Conservation (phyloP, 2,113 vertebrate genomes). For the Jaculus jaculus region DNA sequence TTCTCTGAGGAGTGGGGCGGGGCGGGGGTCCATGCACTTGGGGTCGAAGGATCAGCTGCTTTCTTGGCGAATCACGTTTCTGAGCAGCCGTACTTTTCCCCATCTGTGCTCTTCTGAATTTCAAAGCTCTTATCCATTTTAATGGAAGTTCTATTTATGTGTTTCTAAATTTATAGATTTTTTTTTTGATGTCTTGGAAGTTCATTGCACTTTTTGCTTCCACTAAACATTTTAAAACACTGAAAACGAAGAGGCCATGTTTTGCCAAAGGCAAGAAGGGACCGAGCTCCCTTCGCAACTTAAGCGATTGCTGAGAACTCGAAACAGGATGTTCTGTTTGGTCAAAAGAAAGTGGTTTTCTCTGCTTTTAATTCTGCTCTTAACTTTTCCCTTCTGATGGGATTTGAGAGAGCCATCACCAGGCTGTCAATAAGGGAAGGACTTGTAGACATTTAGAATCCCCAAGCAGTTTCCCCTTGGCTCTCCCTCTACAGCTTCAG, state of each 20-base stretch:
- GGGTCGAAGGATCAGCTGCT: neutral
- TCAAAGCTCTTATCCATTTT: slow-evolving; percentile 13
- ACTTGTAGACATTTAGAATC: neutral
- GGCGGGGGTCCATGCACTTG: neutral
- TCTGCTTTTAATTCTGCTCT: neutral
- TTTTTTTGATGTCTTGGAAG: slow-evolving; percentile 53
- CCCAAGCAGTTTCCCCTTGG: neutral
- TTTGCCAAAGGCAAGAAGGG: slow-evolving; percentile 57
- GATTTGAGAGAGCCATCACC: neutral
- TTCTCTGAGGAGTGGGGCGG: neutral
- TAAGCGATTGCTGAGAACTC: slow-evolving; percentile 51
- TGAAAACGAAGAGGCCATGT: slow-evolving; percentile 37
- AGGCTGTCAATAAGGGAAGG: neutral
- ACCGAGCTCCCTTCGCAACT: neutral
- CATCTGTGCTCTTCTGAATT: neutral
- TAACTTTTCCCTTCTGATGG: neutral
- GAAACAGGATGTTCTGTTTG: slow-evolving; percentile 11
- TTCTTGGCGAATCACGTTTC: neutral
- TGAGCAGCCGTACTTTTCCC: neutral
- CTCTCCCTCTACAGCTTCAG: neutral
- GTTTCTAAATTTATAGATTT: slow-evolving; percentile 59
- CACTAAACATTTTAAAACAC: slow-evolving; percentile 51
- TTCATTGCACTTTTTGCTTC: slow-evolving; percentile 31
- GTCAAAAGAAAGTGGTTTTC: neutral
- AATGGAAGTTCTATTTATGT: slow-evolving; percentile 45